Base-by-base conservation (phyloP, 2,113 vertebrate species). In the Prolemur simus region DNA sequence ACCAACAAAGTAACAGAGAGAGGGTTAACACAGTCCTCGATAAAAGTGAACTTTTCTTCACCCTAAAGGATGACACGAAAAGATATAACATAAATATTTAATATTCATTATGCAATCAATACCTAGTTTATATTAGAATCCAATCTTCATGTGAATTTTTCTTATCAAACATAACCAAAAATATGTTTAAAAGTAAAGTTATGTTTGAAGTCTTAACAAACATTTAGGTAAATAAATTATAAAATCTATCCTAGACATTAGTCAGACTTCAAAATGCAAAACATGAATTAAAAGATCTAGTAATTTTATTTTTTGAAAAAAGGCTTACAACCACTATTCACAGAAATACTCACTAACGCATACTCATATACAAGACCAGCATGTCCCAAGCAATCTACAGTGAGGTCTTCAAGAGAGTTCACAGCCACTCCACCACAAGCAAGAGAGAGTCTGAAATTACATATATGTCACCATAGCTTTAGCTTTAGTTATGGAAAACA, bases 1-100 rank as follows among this genome's bases (percentile, higher is more conserved):
- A 99, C 97, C 98, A 99, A 97, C 96, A 99, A 98, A 0, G 99
- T 99, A 1, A 99, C 99, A 0, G 99, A 99, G 54, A 98, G 99
- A 27, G 99, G 99, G 98, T 99, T 99, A n/a, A 99, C 97, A 73
- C 99, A 99, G 63, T 99, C 99, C 98, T 99, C 99, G 1, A 99
- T 98, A 92, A 99, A 99, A 0, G 99, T 99, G 98, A 98, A 99
- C 52, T 99, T 99, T 98, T 99, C 99, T 97, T 99, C 99, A 69
- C 99, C 99, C 99, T 99, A 91, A 88, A 96, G 9, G 54, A 42
- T 15, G 82, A 25, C 0, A 60, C 18, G 63, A 93, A 47, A 91
- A 89, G 29, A 91, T 15, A 66, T 7, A 69, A 80, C 68, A 87
- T 89, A 81, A 92, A 76, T 88, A 81, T 9, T 18, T n/a, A 74